phyloP scores from a whole-genome alignment of 1,140 invertebrate genomes.

The Drosophila bipectinata region DNA sequence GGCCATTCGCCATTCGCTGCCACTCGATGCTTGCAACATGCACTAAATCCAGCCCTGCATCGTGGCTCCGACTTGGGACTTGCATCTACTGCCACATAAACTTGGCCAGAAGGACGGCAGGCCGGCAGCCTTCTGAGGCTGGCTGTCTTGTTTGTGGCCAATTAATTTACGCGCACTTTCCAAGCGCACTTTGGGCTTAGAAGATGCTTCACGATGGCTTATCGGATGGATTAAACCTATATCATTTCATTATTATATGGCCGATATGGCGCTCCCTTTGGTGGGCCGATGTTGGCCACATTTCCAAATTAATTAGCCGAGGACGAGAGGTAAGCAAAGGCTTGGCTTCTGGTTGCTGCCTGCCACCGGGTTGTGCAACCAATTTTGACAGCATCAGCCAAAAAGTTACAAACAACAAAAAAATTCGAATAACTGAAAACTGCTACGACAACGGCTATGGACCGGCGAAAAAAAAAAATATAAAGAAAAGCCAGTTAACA shows the following conservation, averaged over 20 bases:
- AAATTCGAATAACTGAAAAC: constrained; percentile 10
- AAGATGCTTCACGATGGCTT: constrained; percentile 60
- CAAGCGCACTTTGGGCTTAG: constrained; percentile 42
- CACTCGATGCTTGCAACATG: constrained; percentile 58
- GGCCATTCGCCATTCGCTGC: constrained; percentile 46
- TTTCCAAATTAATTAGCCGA: constrained; percentile 77
- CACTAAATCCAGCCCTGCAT: constrained; percentile 51
- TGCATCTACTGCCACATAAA: constrained; percentile 16
- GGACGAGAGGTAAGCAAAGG: constrained; percentile 41
- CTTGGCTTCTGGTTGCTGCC: constrained; percentile 50
- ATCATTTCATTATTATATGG: constrained; percentile 59
- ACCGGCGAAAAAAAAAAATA: neutral
- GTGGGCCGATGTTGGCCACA: constrained; percentile 55
- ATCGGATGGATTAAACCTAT: constrained; percentile 59
- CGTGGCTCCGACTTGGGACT: neutral
- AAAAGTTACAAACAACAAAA: constrained; percentile 25
- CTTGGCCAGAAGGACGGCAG: constrained; percentile 4
- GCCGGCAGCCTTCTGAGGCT: constrained; percentile 14
- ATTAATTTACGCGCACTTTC: constrained; percentile 77
- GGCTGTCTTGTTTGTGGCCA: constrained; percentile 34
- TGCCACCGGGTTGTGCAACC: constrained; percentile 51
- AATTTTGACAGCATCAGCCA: constrained; percentile 72
- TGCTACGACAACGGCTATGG: constrained; percentile 9
- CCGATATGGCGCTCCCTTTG: constrained; percentile 63
- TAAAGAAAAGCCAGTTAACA: constrained; percentile 67